Evolutionary conservation across 2,797 vertebrate genomes (phyloP), one percentile per base, ranked within the genome.

Genomic region (Falco rusticolus): DNA sequence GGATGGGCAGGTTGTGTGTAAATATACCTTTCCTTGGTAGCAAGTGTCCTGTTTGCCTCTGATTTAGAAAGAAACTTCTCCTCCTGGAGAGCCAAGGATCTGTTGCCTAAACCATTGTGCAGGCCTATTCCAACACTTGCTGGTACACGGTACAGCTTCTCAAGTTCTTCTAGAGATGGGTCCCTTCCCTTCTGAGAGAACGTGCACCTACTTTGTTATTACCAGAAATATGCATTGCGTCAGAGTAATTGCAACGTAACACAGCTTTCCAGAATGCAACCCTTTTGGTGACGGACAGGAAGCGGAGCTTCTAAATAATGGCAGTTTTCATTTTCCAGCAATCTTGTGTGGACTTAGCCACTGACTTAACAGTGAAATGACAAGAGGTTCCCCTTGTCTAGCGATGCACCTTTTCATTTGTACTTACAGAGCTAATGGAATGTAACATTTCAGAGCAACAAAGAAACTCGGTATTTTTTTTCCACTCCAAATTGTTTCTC

Each of bases 201-300:
- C 0, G 1, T 45, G 24, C 28, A 56, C 54, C 50, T 70, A 12
- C 50, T 66, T 85, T 53, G 48, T 37, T 87, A 18, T 70, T 50
- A 10, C 43, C 53, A 57, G 68, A 54, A 72, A 33, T 21, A 34
- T 1, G 5, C 34, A 18, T 39, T 60, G 34, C 31, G 79, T n/a
- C 59, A 37, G 43, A 63, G 51, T n/a, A 29, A 39, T 41, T 0
- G 0, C n/a, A 72, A 66, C 0, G 0, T 16, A 75, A 81, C 0
- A 1, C 29, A 41, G 34, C 60, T 91, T 95, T 88, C 54, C 77
- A 59, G 76, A 84, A 84, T 13, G 31, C 28, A 64, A 5, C 20
- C n/a, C 26, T 68, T 65, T 74, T 61, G 72, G 47, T 21, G 5
- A 64, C 66, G 28, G 22, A 80, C 6, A 31, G 19, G 34, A 70